Conservation (phyloP, 2,113 vertebrate species). For the Nothocercus nigrocapillus region DNA sequence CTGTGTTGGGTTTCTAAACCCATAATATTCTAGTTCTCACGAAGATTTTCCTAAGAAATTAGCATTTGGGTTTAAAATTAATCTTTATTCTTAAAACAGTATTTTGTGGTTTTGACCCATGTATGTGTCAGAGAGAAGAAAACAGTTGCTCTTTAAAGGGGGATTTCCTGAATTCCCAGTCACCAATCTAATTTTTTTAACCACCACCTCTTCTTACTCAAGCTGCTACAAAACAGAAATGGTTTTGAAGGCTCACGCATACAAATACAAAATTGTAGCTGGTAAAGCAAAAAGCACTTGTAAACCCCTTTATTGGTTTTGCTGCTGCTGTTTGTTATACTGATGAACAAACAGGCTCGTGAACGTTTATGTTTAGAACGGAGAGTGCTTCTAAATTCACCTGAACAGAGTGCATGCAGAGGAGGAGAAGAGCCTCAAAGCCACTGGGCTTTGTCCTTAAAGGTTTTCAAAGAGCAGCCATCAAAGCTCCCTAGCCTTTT, state of each 20-base stretch:
- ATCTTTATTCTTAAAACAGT: not conserved
- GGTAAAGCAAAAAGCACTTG: not conserved
- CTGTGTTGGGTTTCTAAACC: not conserved
- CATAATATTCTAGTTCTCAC: not conserved
- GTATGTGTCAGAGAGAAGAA: not conserved
- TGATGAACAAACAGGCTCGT: not conserved
- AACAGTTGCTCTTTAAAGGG: not conserved
- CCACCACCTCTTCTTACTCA: not conserved
- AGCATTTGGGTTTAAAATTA: not conserved
- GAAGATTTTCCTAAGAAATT: not conserved
- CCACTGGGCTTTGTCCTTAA: not conserved
- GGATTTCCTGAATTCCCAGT: not conserved
- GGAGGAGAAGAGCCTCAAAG: not conserved
- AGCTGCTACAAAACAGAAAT: not conserved
- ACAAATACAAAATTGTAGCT: not conserved
- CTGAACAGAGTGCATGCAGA: not conserved
- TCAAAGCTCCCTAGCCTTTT: not conserved
- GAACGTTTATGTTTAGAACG: not conserved
- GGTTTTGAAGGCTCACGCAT: not conserved
- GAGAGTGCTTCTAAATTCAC: too few species aligned
- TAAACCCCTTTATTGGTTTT: not conserved
- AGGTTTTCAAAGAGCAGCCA: not conserved
- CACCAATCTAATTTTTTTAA: not conserved
- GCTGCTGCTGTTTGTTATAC: not conserved
- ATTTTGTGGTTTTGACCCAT: not conserved